Percentiles rank a stretch among this genome's conserved stretches.
Evolutionary conservation across 2,113 vertebrate species (phyloP).

Genomic region (Theristicus caerulescens): DNA sequence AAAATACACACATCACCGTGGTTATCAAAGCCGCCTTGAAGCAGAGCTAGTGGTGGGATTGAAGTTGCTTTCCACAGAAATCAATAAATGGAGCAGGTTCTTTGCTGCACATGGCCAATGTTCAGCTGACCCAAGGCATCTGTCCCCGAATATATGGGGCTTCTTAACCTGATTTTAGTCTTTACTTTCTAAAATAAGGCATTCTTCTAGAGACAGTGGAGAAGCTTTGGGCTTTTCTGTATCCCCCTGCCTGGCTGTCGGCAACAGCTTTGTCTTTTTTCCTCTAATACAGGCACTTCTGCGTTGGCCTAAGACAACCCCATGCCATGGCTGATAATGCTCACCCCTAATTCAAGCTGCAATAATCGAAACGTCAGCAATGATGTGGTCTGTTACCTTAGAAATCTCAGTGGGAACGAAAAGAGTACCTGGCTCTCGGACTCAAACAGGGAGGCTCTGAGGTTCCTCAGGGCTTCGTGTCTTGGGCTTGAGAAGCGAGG

Average conservation of each 20-base stretch:
- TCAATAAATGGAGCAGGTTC: not conserved
- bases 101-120: rapidly evolving
- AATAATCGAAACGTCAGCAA: rapidly evolving
- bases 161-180: not conserved
- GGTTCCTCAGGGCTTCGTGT: not conserved
- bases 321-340: rapidly evolving
- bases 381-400: not conserved
- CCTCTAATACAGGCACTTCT: not conserved
- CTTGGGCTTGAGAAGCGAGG: not conserved
- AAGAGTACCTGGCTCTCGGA: rapidly evolving
- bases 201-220: not conserved
- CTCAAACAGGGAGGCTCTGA: not conserved
- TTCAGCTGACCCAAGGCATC: not conserved
- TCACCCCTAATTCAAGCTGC: not conserved
- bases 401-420: not conserved
- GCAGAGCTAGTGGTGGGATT: not conserved
- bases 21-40: not conserved
- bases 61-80: not conserved
- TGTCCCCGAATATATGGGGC: rapidly evolving
- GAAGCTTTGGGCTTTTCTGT: not conserved
- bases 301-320: not conserved
- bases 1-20: rapidly evolving
- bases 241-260: not conserved
- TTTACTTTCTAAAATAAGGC: not conserved
- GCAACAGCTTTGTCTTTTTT: not conserved